phyloP scores from a whole-genome alignment of 1,140 invertebrate genomes.

The Pissodes strobi region DNA sequence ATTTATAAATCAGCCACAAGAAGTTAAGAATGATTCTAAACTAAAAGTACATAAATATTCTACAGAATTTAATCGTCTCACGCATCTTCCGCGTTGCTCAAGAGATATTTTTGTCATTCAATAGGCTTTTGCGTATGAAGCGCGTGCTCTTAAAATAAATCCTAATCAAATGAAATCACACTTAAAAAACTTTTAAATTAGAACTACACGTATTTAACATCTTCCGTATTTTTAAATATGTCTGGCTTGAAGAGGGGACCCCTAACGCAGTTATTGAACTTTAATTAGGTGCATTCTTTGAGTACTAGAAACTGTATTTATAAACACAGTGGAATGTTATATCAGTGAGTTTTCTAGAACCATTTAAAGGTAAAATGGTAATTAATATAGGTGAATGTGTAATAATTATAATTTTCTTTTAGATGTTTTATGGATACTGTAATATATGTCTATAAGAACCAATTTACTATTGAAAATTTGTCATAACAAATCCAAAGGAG shows the following conservation, averaged over 20 bases:
- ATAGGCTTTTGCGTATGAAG: slow-evolving; percentile 16
- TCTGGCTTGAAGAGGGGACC: slow-evolving; percentile 13
- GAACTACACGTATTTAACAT: slow-evolving; percentile 17
- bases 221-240: slow-evolving; percentile 26
- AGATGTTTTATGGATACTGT: too few species aligned
- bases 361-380: too few species aligned
- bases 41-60: not conserved
- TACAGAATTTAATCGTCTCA: not conserved
- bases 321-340: too few species aligned
- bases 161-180: slow-evolving; percentile 29
- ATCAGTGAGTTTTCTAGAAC: too few species aligned
- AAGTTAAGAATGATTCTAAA: too few species aligned
- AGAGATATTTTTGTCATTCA: slow-evolving; percentile 28
- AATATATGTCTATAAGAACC: too few species aligned
- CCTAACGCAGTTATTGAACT: slow-evolving; percentile 32
- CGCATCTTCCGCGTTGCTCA: not conserved
- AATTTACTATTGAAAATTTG: too few species aligned
- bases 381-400: too few species aligned
- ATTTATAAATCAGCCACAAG: too few species aligned
- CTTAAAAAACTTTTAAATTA: slow-evolving; percentile 28
- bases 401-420: too few species aligned
- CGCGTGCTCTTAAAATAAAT: slow-evolving; percentile 28
- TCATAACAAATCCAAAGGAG: too few species aligned
- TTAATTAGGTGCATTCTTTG: slow-evolving; percentile 36
- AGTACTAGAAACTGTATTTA: too few species aligned